Conservation (phyloP, 2,888 invertebrate species). For the Euplagia quadripunctaria region DNA sequence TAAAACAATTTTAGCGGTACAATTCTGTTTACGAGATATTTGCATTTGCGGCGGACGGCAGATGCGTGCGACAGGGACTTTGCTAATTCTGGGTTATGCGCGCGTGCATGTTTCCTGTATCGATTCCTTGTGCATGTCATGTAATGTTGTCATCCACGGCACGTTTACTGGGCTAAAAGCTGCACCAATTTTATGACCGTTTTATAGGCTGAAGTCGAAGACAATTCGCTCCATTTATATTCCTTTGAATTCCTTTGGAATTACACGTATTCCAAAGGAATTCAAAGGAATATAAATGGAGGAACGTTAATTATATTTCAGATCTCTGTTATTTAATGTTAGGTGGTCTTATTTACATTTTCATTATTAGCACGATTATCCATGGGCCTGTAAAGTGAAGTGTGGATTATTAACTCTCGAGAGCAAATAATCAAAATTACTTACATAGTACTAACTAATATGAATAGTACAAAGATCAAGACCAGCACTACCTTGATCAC, state of each 20-base stretch:
- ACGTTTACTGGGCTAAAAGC: constrained; percentile 41
- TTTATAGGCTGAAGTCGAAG: constrained; percentile 42
- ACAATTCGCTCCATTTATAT: constrained; percentile 17
- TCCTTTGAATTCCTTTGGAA: constrained; percentile 10
- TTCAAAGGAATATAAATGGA: too few relatives aligned
- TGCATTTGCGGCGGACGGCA: constrained; percentile 48
- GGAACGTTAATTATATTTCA: background rate
- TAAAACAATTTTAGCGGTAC: constrained; percentile 50
- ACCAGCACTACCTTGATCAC: too few relatives aligned
- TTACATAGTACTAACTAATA: too few relatives aligned
- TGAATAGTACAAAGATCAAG: too few relatives aligned
- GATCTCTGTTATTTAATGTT: background rate
- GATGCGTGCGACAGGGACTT: constrained; percentile 63
- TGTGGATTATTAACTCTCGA: too few relatives aligned
- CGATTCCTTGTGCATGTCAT: constrained; percentile 69
- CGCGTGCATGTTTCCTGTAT: constrained; percentile 75
- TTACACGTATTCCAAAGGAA: too few relatives aligned
- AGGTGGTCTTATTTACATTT: background rate
- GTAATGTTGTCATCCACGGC: constrained; percentile 48
- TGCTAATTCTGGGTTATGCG: constrained; percentile 75
- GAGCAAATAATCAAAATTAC: too few relatives aligned
- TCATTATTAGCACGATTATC: background rate
- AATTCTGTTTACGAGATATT: constrained; percentile 53
- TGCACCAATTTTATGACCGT: constrained; percentile 47
- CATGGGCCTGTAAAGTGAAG: background rate